phyloP scores from a whole-genome alignment of 2,797 vertebrate species.

The Alexandromys oeconomus region DNA sequence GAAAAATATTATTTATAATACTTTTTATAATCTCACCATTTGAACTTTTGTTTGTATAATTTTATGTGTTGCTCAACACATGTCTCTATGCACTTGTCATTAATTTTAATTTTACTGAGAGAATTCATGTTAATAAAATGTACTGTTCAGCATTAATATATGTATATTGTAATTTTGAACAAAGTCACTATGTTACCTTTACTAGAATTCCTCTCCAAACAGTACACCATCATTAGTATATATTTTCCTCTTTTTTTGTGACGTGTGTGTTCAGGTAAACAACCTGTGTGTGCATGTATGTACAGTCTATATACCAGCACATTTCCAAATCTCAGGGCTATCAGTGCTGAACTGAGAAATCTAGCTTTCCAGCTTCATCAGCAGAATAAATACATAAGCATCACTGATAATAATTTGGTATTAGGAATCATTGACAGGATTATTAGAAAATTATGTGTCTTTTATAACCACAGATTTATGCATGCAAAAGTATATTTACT shows the following conservation, averaged over 20 bases:
- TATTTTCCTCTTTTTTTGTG: too few species aligned
- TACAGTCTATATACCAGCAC: neutral
- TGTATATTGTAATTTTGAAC: neutral
- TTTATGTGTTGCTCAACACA: neutral
- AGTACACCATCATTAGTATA: neutral
- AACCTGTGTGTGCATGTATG: neutral
- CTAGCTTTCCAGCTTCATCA: neutral
- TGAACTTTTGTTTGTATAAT: neutral
- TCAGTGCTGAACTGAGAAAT: fast-evolving
- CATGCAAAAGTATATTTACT: neutral
- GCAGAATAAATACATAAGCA: neutral
- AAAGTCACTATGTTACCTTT: neutral
- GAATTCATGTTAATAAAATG: neutral
- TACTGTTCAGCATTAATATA: neutral
- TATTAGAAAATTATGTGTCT: neutral
- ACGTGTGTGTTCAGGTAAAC: neutral
- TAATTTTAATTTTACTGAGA: neutral
- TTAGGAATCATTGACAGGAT: neutral
- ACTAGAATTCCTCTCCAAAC: neutral
- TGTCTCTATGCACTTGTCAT: neutral
- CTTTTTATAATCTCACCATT: neutral
- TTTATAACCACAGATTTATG: neutral
- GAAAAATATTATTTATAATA: neutral
- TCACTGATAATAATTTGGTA: neutral
- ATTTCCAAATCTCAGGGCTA: too few species aligned